Evolutionary conservation across 2,113 vertebrate genomes (phyloP).

Genomic region (Rostratula benghalensis): DNA sequence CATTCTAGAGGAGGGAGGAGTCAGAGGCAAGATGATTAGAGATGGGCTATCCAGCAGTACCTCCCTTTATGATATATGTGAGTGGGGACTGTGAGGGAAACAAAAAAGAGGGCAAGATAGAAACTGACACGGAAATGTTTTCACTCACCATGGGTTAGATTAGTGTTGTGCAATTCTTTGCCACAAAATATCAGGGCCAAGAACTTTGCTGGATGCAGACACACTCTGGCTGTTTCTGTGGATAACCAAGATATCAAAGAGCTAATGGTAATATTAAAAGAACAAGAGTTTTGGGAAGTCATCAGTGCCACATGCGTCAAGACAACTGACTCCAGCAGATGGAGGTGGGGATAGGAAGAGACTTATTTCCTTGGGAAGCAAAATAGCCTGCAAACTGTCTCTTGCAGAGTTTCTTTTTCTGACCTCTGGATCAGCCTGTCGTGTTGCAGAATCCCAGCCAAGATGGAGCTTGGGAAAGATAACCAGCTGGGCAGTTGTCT

Average conservation of each 20-base stretch:
- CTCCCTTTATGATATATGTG: not conserved
- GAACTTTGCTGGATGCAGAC: constrained; percentile 33
- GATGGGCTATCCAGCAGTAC: not conserved
- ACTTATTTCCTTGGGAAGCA: not conserved
- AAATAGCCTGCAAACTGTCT: constrained; percentile 1
- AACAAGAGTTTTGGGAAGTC: constrained; percentile 40
- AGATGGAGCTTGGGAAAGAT: not conserved
- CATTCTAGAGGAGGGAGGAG: not conserved
- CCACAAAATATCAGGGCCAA: constrained; percentile 49
- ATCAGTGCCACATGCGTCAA: constrained; percentile 18
- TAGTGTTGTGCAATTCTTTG: constrained; percentile 56
- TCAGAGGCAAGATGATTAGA: not conserved
- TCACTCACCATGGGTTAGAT: not conserved
- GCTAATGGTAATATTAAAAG: constrained; percentile 23
- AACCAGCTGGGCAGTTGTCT: not conserved
- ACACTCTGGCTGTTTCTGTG: constrained; percentile 27
- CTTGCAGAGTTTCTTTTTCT: constrained; percentile 4
- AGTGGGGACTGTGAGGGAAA: not conserved
- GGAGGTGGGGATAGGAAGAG: constrained; percentile 23
- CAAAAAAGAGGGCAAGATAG: not conserved
- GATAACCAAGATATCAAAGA: constrained; percentile 50
- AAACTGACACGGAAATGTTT: constrained; percentile 35
- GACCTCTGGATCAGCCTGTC: constrained; percentile 23
- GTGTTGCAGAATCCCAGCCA: not conserved
- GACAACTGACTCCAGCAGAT: not conserved